Evolutionary conservation across 2,888 invertebrate genomes (phyloP), one percentile per base, ranked within the genome.

Genomic region (Melieria omissa): DNA sequence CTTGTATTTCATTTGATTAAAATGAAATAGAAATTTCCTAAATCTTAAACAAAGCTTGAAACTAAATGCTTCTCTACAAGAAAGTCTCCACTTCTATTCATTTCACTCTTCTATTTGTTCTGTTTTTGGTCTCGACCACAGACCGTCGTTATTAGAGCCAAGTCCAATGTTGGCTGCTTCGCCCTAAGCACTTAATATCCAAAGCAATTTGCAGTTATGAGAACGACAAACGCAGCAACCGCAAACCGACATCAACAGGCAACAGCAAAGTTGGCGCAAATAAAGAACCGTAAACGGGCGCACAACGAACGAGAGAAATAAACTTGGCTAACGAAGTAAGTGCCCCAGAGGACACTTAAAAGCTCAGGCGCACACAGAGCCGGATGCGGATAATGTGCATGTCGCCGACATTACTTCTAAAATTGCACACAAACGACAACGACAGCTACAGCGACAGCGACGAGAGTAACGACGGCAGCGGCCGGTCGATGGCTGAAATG

Each of bases 311-410:
- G 65, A 74, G 76, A 78, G 76, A 73, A 73, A 52, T 29, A 81
- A 82, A 82, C 78, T 82, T 82, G 82, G 80, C 75, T 79, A 84
- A 81, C 80, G 79, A 82, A 80, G 80, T 79, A 80, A 82, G 79
- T 81, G 79, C 84, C 84, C 84, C 80, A 73, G 84, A 84, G 84
- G 83, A 84, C 84, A 84, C 84, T 84, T 84, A 84, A 84, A 82
- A 29, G 29, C 29, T 29, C 29, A 29, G 29, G 29, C 29, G 29
- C 14, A 49, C 8, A 16, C 8, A 42, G 64, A 52, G 46, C 42
- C 14, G 14, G 46, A 42, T 5, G 45, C 16, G 52, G n/a, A n/a
- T 41, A 29, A 41, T 42, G 41, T 41, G 49, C 29, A 41, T 64
- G 49, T 64, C 29, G 52, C 45, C 47, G 46, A 46, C 62, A 46